A percentile compares a stretch with the other conserved stretches of the same genome.
These are phyloP conservation scores for Pelecanoides urinatrix DNA, from an alignment of 2,113 vertebrate genomes.

Conservation along the genomic window DNA sequence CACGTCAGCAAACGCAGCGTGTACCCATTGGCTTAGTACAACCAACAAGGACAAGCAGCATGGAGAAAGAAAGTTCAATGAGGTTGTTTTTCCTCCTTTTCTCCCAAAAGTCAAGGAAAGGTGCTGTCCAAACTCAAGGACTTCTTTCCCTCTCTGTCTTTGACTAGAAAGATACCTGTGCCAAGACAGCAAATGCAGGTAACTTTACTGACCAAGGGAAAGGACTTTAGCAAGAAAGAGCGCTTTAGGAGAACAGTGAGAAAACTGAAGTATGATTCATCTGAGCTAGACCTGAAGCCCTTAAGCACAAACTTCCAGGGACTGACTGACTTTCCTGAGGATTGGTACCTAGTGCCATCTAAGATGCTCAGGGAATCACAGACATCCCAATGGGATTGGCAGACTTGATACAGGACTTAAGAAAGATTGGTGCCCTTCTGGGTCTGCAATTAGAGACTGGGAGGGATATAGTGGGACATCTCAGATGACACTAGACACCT, in stretches of 20 bases:
- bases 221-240: neutral
- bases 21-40: neutral
- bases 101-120: neutral
- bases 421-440: neutral
- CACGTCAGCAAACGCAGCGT: rapidly evolving
- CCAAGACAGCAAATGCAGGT: neutral
- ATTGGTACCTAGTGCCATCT: neutral
- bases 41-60: neutral
- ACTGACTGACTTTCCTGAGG: too few relatives aligned
- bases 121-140: neutral
- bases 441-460: neutral
- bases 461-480: neutral
- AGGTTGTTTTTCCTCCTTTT: neutral
- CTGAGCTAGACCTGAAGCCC: neutral
- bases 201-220: neutral
- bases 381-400: too few relatives aligned
- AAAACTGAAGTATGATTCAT: neutral
- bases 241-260: neutral
- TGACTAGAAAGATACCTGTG: neutral
- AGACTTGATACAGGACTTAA: neutral
- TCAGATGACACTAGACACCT: neutral
- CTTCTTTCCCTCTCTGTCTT: neutral
- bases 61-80: neutral
- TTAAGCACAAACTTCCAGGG: neutral
- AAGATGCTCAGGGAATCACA: neutral